Percentiles rank a stretch among this genome's conserved stretches.
Evolutionary conservation across 2,113 vertebrate genomes (phyloP).

Genomic region (Perccottus glenii): DNA sequence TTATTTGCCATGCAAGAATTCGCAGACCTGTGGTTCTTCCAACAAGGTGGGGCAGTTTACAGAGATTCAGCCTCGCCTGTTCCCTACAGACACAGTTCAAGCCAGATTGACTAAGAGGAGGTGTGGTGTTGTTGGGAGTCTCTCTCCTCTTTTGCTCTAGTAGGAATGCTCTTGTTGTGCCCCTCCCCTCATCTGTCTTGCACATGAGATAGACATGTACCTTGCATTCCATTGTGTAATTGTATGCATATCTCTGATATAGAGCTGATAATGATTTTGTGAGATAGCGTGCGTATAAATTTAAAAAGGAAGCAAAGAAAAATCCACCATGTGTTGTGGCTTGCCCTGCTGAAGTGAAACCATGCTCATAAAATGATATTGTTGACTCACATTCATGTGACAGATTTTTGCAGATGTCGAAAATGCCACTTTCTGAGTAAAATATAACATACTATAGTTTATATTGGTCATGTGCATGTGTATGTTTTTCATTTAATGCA

Average conservation of each 20-base stretch:
- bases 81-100: constrained; percentile 53
- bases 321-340: constrained; percentile 23
- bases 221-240: constrained; percentile 35
- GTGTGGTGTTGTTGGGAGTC: constrained; percentile 60
- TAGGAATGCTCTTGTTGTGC: constrained; percentile 52
- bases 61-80: constrained; percentile 59
- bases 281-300: constrained; percentile 1
- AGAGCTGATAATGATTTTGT: constrained; percentile 26
- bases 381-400: constrained; percentile 27
- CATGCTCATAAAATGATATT: constrained; percentile 10
- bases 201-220: constrained; percentile 43
- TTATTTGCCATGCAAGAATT: constrained; percentile 50
- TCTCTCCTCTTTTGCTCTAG: constrained; percentile 47
- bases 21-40: constrained; percentile 57
- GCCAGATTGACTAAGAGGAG: constrained; percentile 37
- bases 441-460: not conserved
- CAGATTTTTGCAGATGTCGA: constrained; percentile 13
- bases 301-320: constrained; percentile 21
- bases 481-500: not conserved
- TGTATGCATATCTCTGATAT: constrained; percentile 27
- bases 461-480: not conserved
- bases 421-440: not conserved
- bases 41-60: constrained; percentile 67
- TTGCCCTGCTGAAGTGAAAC: constrained; percentile 43
- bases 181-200: constrained; percentile 36